Base-by-base conservation (phyloP, 2,888 invertebrate species). In the Orthosia incerta region DNA sequence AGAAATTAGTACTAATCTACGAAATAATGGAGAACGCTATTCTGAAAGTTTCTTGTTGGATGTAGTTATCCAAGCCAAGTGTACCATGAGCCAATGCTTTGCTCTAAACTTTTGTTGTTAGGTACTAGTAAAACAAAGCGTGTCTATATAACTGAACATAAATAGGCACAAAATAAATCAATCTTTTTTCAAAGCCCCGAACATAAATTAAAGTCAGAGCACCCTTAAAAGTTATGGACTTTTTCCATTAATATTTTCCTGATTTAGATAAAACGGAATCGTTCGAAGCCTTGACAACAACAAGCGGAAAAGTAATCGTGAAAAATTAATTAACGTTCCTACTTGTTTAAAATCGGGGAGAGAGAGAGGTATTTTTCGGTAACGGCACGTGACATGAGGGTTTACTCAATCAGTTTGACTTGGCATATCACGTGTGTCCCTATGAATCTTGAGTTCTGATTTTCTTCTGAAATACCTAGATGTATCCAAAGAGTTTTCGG, bases 211-310 rank as follows among this genome's bases (percentile, higher is more conserved):
- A 68, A 61, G 9, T 53, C 26, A 16, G 18, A 67, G 60, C 59
- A 55, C n/a, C 26, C 23, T 46, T 56, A 46, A 11, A 77, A 74
- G 57, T 77, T 45, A 16, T 39, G 39, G 48, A 68, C 51, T 48
- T 78, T 60, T 75, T 55, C 51, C 26, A 61, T 57, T 55, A 70
- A 59, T 59, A 79, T 57, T 62, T 82, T 61, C 55, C 48, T 67
- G 63, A 60, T 74, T 84, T 69, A 62, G 65, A 50, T 70, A 72
- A 73, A 70, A 69, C 20, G 61, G 16, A 64, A 26, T 18, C 46
- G 45, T 57, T 64, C 16, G 48, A 74, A 63, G 45, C 46, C 20
- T 60, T 71, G 50, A 56, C 53, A 70, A 71, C 63, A 56, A 50
- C 7, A 50, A 63, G 18, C 23, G 46, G 46, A 62, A 73, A n/a